Evolutionary conservation across 2,797 vertebrate species (phyloP), one percentile per base, ranked within the genome.

Genomic region (Ciconia nigra): DNA sequence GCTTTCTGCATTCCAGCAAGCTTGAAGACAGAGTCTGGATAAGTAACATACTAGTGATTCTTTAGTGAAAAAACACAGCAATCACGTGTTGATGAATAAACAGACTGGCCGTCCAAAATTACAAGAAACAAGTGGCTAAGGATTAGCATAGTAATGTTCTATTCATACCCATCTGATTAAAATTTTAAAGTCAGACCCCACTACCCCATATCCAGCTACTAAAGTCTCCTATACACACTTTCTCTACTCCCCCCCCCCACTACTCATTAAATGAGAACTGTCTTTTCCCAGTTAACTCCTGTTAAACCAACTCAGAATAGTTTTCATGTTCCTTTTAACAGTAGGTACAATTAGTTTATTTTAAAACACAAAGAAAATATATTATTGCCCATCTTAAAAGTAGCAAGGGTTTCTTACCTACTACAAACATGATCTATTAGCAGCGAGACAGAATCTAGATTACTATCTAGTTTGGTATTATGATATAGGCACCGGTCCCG

Each of bases 401-500:
- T 31, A 20, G 14, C 33, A 59, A 51, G 51, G 10, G 41, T 66
- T 52, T 94, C 98, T 98, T 98, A 99, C 99, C 99, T 99, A 99
- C 99, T 99, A 98, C 99, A 99, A 98, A 99, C 99, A 49, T 99
- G 99, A 98, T 99, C 99, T 93, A 99, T 98, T 84, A 99, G 99
- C 92, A 99, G 98, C 90, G 99, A 99, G 92, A 99, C 99, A 5
- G 99, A 99, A 96, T 99, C 99, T 97, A 99, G 98, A 86, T 95
- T 99, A 96, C 97, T 99, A 97, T 99, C 99, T 95, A 99, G 98
- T 98, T 99, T 99, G 97, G 99, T 99, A 97, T 99, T 99, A 97
- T 99, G 99, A 96, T 99, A 99, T 89, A 99, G 99, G 98, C 99
- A 99, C 98, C 99, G 99, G 95, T 99, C 99, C 97, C 99, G 99